Conservation (phyloP, 1,140 invertebrate genomes). For the Drosophila equinoxialis region DNA sequence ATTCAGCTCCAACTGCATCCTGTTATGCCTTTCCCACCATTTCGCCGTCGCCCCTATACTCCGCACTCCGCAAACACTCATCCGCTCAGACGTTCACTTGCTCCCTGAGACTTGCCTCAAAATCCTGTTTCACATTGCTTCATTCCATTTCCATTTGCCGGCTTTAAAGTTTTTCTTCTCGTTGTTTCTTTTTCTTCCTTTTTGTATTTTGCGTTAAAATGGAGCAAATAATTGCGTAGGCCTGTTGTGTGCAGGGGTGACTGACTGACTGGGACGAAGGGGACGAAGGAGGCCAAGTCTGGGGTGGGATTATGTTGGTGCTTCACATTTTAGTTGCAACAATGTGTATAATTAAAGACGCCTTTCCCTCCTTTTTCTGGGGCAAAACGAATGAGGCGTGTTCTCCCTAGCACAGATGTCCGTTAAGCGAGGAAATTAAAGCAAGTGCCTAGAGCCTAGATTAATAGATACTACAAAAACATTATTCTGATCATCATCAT, state of each 20-base stretch:
- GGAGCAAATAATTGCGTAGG: conserved; percentile 8
- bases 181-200: neutral
- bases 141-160: conserved; percentile 14
- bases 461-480: too few species aligned
- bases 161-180: conserved; percentile 13
- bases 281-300: too few species aligned
- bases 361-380: too few species aligned
- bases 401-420: too few species aligned
- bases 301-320: neutral
- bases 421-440: too few species aligned
- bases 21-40: neutral
- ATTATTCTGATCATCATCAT: too few species aligned
- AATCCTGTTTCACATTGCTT: neutral
- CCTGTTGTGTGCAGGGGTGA: neutral
- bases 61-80: neutral
- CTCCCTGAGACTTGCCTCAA: neutral
- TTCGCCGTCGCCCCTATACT: too few species aligned
- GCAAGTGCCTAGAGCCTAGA: too few species aligned
- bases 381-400: too few species aligned
- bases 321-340: conserved; percentile 7
- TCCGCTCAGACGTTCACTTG: neutral
- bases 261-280: too few species aligned
- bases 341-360: neutral
- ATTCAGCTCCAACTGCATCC: conserved; percentile 9
- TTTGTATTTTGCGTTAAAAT: conserved; percentile 6